A percentile compares a stretch with the other conserved stretches of the same genome.
Conservation (phyloP, 2,113 vertebrate species). For the Corvus hawaiiensis region DNA sequence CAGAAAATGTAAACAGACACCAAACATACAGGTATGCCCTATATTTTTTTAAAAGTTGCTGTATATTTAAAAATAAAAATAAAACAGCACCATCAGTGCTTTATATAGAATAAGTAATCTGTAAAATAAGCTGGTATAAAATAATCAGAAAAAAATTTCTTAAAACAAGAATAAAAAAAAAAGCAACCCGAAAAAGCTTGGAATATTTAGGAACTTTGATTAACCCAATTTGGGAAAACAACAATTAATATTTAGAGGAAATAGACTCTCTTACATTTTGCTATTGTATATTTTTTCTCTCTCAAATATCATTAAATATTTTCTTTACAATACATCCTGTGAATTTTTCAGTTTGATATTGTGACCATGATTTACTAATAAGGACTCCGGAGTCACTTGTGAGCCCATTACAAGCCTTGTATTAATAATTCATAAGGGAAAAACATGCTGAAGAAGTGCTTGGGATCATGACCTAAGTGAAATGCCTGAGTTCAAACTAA, state of each 20-base stretch:
- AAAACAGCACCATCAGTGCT: background rate
- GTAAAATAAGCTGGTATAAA: background rate
- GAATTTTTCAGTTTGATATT: slow-evolving; percentile 33
- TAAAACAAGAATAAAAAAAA: background rate
- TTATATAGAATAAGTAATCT: background rate
- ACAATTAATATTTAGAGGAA: background rate
- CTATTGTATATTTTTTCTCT: background rate
- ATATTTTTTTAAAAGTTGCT: slow-evolving; percentile 47
- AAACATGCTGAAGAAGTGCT: slow-evolving; percentile 47
- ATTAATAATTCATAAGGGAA: slow-evolving; percentile 72
- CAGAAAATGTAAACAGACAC: slow-evolving; percentile 85
- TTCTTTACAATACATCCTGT: background rate
- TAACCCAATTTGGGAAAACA: background rate
- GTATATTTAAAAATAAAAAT: slow-evolving; percentile 28
- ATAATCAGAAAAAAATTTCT: background rate
- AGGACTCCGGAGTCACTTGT: slow-evolving; percentile 44
- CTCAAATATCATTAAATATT: background rate
- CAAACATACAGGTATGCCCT: slow-evolving; percentile 73
- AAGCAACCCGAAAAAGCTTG: background rate
- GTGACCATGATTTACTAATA: slow-evolving; percentile 55
- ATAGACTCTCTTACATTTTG: background rate
- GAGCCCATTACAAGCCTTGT: slow-evolving; percentile 18
- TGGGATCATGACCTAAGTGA: slow-evolving; percentile 58
- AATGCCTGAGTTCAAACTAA: slow-evolving; percentile 35
- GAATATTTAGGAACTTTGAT: background rate